Percentiles rank a stretch among this genome's conserved stretches.
These are phyloP conservation scores for Laterallus jamaicensis DNA, from an alignment of 2,113 vertebrate genomes.

Conservation along the genomic window DNA sequence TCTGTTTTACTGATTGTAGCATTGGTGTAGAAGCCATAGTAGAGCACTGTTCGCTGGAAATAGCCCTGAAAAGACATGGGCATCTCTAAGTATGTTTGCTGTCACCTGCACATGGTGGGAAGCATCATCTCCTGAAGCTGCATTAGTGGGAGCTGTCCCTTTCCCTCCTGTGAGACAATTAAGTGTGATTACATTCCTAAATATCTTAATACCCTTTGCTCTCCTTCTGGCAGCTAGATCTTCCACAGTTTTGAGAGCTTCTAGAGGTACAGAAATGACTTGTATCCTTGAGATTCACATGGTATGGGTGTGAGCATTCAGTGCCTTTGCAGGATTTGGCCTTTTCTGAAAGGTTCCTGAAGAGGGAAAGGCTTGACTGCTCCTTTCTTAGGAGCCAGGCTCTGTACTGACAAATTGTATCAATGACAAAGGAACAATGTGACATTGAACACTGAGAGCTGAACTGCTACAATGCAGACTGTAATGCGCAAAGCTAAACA, in stretches of 20 bases:
- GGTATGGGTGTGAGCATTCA: background rate
- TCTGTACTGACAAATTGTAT: background rate
- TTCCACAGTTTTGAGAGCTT: background rate
- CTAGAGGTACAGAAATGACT: background rate
- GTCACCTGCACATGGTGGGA: background rate
- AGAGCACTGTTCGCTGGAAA: conserved; percentile 82
- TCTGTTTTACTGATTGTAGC: conserved; percentile 33
- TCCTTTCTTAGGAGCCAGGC: background rate
- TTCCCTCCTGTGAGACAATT: background rate
- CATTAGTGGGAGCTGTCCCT: background rate
- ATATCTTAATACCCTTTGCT: background rate
- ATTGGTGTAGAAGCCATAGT: conserved; percentile 90
- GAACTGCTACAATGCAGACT: background rate
- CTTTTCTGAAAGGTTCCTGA: background rate
- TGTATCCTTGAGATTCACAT: background rate
- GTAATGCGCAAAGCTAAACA: background rate
- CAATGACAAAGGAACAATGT: background rate
- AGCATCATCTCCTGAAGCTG: background rate
- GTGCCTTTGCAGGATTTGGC: background rate
- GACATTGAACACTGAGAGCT: background rate
- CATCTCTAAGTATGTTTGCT: background rate
- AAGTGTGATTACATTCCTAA: background rate
- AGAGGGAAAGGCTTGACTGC: background rate
- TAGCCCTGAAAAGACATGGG: conserved; percentile 69
- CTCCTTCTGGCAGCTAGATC: background rate